Percentiles rank a stretch among this genome's conserved stretches.
Evolutionary conservation across 2,113 vertebrate species (phyloP).

Genomic region (Tupaia tana): DNA sequence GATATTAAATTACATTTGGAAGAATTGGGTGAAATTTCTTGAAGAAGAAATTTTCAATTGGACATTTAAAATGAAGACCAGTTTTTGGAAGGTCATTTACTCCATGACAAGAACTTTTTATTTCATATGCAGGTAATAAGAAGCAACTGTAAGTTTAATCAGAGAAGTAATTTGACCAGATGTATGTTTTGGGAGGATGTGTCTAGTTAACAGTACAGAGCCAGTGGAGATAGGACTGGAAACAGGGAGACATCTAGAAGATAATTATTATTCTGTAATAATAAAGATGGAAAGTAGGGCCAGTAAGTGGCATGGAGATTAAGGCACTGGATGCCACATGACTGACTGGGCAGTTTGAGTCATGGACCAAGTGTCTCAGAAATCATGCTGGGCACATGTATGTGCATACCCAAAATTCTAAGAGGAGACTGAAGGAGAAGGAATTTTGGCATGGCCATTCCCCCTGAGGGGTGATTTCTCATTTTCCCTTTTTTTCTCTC

Average conservation of each 20-base stretch:
- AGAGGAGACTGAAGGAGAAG: no score
- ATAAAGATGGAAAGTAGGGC: background rate
- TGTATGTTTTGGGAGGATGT: background rate
- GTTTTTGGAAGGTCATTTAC: background rate
- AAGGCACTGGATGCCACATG: no score
- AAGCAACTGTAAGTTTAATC: background rate
- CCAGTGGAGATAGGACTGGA: background rate
- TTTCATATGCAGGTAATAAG: background rate
- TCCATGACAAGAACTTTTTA: background rate
- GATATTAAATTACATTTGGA: background rate
- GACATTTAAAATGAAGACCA: background rate
- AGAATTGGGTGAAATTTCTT: background rate
- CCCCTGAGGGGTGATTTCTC: no score
- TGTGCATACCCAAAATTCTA: no score
- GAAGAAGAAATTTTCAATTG: background rate
- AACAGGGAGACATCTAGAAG: background rate
- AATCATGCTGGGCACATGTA: no score
- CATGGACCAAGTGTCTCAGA: no score
- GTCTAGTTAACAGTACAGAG: background rate
- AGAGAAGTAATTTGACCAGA: background rate
- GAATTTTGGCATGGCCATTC: no score
- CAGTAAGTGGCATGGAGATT: no score
- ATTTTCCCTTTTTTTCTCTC: no score
- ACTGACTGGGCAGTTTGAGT: no score
- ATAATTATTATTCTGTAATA: background rate